phyloP scores from a whole-genome alignment of 2,797 vertebrate genomes.

The Propithecus perrieri region DNA sequence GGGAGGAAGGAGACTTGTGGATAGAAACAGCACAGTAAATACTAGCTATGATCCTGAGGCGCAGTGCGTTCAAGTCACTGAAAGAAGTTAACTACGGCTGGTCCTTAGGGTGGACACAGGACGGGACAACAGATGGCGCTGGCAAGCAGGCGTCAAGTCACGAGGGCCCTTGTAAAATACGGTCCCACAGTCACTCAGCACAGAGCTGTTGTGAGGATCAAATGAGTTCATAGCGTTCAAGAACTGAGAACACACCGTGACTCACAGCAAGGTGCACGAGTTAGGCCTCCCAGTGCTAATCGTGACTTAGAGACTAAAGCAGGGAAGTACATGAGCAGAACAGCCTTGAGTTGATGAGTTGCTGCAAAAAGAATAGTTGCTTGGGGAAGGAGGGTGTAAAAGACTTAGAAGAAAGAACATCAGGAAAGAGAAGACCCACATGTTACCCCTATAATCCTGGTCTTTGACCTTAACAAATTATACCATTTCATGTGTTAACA shows the following conservation, averaged over 20 bases:
- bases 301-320: neutral
- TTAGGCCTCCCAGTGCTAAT: neutral
- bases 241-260: neutral
- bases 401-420: neutral
- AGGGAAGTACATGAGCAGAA: neutral
- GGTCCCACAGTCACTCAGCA: too few relatives aligned
- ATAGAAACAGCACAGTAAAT: neutral
- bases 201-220: neutral
- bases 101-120: neutral
- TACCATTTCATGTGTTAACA: neutral
- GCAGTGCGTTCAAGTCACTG: neutral
- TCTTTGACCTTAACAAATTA: neutral
- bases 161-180: neutral
- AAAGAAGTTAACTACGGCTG: neutral
- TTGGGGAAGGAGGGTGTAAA: neutral
- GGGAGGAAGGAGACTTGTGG: neutral
- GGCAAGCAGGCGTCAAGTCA: neutral
- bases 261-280: neutral
- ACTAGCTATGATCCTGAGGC: neutral
- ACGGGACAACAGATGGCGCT: neutral
- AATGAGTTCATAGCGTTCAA: neutral
- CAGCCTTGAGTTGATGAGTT: neutral
- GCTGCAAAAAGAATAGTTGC: neutral
- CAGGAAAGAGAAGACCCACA: neutral
- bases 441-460: neutral